A percentile compares a stretch with the other conserved stretches of the same genome.
Evolutionary conservation across 2,797 vertebrate genomes (phyloP).

Genomic region (Danio albolineatus): DNA sequence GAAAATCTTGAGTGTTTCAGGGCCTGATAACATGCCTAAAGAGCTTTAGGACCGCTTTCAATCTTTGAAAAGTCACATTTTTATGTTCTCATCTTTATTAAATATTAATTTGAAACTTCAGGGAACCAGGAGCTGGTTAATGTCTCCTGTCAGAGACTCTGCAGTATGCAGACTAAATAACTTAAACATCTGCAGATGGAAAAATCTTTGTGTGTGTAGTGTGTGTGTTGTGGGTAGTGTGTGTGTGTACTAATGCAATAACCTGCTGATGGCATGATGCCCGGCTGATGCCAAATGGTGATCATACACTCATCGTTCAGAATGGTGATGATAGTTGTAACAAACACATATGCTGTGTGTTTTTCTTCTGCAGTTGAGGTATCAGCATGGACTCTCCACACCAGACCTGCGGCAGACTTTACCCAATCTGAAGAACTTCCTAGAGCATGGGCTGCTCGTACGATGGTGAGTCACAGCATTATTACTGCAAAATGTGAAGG

Average conservation of each 20-base stretch:
- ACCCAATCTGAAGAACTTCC: constrained; percentile 96
- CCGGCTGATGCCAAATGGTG: constrained; percentile 29
- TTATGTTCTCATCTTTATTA: constrained; percentile 6
- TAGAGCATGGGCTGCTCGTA: constrained; percentile 95
- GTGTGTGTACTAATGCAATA: constrained; percentile 34
- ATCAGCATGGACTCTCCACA: constrained; percentile 94
- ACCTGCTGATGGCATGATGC: constrained; percentile 24
- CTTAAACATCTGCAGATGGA: constrained; percentile 38
- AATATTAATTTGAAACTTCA: constrained; percentile 37
- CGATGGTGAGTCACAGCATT: constrained; percentile 86
- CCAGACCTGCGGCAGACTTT: constrained; percentile 97
- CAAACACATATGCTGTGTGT: constrained; percentile 25
- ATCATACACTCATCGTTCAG: neutral
- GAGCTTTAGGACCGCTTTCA: neutral
- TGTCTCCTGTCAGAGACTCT: constrained; percentile 38
- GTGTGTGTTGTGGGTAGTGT: constrained; percentile 14
- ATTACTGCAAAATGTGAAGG: neutral
- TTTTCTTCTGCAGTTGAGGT: constrained; percentile 85
- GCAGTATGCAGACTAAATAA: constrained; percentile 19
- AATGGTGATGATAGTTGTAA: constrained; percentile 17
- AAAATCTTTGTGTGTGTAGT: constrained; percentile 9
- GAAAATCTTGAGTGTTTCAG: neutral
- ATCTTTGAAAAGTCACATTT: neutral
- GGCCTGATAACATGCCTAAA: neutral
- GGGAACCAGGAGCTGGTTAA: constrained; percentile 32